Evolutionary conservation across 35 echinoderm and acorn worm genomes (phyloP).

Genomic region (Heliocidaris erythrogramma): DNA sequence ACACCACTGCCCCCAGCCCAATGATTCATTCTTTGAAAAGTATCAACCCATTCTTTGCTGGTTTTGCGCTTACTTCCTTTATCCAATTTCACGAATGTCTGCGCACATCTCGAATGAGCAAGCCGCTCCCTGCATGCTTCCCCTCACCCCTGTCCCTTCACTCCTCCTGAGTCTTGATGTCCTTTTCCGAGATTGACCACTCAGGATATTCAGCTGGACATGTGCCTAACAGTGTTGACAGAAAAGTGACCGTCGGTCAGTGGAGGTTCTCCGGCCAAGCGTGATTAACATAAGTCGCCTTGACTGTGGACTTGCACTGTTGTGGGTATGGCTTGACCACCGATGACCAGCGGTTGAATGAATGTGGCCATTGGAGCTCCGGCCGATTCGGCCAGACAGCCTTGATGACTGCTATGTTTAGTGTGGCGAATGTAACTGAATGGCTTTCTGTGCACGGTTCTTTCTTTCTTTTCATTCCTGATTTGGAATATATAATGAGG

Average conservation of each 20-base stretch:
- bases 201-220: slow-evolving; percentile 36
- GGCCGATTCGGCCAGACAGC: not conserved
- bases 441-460: not conserved
- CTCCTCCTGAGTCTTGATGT: not conserved
- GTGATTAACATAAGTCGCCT: slow-evolving; percentile 33
- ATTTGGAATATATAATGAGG: slow-evolving; percentile 25
- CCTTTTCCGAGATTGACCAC: slow-evolving; percentile 3
- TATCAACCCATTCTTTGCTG: not conserved
- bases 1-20: not conserved
- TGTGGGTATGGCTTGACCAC: not conserved
- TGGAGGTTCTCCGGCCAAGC: not conserved
- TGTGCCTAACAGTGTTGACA: slow-evolving; percentile 14
- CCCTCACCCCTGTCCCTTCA: not conserved
- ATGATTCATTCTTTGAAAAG: not conserved
- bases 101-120: not conserved
- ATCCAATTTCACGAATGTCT: slow-evolving; percentile 24
- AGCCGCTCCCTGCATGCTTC: not conserved
- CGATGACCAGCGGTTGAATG: not conserved
- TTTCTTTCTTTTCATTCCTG: not conserved
- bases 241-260: slow-evolving; percentile 31
- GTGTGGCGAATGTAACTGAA: slow-evolving; percentile 5
- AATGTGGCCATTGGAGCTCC: not conserved
- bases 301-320: slow-evolving; percentile 30
- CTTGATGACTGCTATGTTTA: not conserved
- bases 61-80: not conserved